Conservation (phyloP, 1,140 invertebrate genomes). For the Chlorops oryzae region DNA sequence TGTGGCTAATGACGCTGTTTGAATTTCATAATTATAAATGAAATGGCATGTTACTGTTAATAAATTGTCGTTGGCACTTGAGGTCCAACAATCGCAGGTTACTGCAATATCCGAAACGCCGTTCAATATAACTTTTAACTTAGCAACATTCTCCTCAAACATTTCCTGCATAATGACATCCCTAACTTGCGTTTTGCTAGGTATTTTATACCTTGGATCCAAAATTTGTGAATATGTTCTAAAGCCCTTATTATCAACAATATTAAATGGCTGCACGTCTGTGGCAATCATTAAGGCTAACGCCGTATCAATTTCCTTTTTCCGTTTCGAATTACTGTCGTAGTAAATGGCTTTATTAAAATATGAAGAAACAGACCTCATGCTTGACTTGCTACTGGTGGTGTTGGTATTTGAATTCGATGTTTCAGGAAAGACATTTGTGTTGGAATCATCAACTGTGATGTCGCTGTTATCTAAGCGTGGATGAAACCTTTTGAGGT, state of each 20-base stretch:
- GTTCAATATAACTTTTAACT: neutral
- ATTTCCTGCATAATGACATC: neutral
- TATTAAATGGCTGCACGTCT: constrained; percentile 9
- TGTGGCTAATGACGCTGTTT: constrained; percentile 10
- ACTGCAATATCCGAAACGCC: neutral
- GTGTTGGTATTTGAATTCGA: neutral
- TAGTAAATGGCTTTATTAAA: constrained; percentile 16
- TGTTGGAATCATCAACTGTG: no score
- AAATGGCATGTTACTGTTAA: neutral
- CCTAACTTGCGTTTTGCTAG: neutral
- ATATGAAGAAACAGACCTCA: constrained; percentile 13
- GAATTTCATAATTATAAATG: no score
- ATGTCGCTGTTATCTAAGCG: neutral
- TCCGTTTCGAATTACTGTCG: constrained; percentile 12
- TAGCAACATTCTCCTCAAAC: neutral
- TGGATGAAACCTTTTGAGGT: neutral
- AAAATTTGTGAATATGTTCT: constrained; percentile 5
- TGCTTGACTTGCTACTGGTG: constrained; percentile 17
- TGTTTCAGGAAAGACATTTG: neutral
- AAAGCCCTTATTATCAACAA: constrained; percentile 3
- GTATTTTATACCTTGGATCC: neutral
- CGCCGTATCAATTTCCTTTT: constrained; percentile 12
- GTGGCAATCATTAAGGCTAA: constrained; percentile 11
- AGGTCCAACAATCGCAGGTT: neutral
- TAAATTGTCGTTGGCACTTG: neutral